phyloP scores from a whole-genome alignment of 2,113 vertebrate genomes.

The Australoheros scitulus region DNA sequence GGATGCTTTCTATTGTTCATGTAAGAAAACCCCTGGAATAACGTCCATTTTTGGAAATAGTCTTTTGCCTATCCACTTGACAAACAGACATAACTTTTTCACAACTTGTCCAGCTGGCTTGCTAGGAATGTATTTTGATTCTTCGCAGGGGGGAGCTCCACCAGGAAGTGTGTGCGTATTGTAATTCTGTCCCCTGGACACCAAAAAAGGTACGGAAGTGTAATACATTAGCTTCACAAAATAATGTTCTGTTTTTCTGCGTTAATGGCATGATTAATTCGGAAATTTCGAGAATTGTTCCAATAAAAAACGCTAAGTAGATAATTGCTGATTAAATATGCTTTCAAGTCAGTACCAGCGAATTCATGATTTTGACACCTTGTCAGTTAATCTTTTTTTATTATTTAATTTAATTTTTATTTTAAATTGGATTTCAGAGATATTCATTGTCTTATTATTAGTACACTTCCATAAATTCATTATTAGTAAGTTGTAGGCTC shows the following conservation, averaged over 20 bases:
- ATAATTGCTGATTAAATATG: too few relatives aligned
- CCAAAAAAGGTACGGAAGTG: not conserved
- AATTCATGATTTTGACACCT: too few relatives aligned
- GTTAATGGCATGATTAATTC: too few relatives aligned
- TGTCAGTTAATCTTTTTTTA: too few relatives aligned
- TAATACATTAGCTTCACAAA: not conserved
- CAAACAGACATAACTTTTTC: slow-evolving; percentile 65
- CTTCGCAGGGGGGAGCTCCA: slow-evolving; percentile 60
- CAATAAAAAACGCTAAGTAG: too few relatives aligned
- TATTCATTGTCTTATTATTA: too few relatives aligned
- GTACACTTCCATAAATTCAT: too few relatives aligned
- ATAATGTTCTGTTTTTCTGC: not conserved
- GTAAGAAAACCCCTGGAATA: slow-evolving; percentile 27
- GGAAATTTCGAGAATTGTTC: too few relatives aligned
- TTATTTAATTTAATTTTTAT: too few relatives aligned
- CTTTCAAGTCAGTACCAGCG: too few relatives aligned
- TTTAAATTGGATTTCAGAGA: too few relatives aligned
- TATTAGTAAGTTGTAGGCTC: too few relatives aligned
- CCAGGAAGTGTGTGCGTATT: slow-evolving; percentile 76
- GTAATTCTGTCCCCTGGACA: slow-evolving; percentile 59
- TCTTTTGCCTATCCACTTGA: slow-evolving; percentile 43
- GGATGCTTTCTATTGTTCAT: slow-evolving; percentile 44
- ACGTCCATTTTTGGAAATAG: slow-evolving; percentile 48
- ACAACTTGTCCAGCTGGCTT: slow-evolving; percentile 63
- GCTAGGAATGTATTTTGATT: slow-evolving; percentile 66